A percentile compares a stretch with the other conserved stretches of the same genome.
These are phyloP conservation scores for Scaptomyza parva DNA, from an alignment of 2,888 invertebrate species.

Conservation along the genomic window DNA sequence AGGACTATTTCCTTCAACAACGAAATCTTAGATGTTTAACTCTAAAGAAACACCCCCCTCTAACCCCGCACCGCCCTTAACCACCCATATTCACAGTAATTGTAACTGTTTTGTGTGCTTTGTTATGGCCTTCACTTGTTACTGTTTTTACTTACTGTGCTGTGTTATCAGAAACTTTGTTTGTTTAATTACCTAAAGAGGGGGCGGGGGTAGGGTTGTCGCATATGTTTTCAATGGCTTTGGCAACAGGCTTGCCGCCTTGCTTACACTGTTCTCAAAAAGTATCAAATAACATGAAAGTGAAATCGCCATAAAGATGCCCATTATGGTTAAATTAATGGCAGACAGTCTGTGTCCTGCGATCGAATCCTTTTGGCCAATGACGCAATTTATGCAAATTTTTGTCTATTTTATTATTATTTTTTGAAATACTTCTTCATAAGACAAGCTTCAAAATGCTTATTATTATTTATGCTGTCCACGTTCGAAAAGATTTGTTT, in stretches of 20 bases:
- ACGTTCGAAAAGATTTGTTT: conserved; percentile 52
- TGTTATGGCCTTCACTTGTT: conserved; percentile 44
- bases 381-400: conserved; percentile 57
- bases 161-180: conserved; percentile 70
- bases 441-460: conserved; percentile 17
- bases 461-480: conserved; percentile 68
- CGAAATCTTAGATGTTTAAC: conserved; percentile 16
- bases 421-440: conserved; percentile 15
- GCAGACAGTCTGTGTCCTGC: conserved; percentile 29
- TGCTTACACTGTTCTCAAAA: no score
- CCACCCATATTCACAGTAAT: conserved; percentile 8
- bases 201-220: conserved; percentile 25
- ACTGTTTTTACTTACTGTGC: conserved; percentile 21
- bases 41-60: neutral
- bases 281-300: conserved; percentile 77
- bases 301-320: conserved; percentile 65
- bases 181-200: conserved; percentile 67
- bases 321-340: conserved; percentile 76
- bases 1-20: conserved; percentile 17
- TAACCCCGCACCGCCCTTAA: neutral
- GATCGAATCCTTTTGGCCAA: conserved; percentile 47
- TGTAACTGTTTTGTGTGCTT: conserved; percentile 47
- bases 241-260: conserved; percentile 34
- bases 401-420: conserved; percentile 53
- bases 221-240: conserved; percentile 73